Evolutionary conservation across 2,888 invertebrate genomes (phyloP).

Genomic region (Conops quadrifasciatus): DNA sequence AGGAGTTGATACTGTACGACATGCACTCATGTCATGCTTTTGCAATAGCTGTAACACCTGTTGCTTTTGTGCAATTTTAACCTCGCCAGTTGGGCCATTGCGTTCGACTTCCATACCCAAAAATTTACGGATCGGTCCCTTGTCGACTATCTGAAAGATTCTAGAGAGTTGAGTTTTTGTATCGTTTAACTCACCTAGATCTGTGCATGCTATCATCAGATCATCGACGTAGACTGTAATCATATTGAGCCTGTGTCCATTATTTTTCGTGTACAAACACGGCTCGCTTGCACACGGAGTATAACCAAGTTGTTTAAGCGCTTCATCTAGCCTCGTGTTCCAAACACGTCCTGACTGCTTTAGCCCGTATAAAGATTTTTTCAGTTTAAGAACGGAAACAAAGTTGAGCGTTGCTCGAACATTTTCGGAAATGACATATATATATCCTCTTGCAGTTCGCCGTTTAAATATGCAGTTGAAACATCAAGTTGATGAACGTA

Average conservation of each 20-base stretch:
- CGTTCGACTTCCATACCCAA: slow-evolving; percentile 38
- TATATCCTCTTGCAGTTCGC: slow-evolving; percentile 5
- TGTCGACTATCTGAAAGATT: slow-evolving; percentile 27
- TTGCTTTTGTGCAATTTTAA: not conserved
- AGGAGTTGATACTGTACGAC: slow-evolving; percentile 26
- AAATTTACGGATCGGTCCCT: slow-evolving; percentile 26
- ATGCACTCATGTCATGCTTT: not conserved
- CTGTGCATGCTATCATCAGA: slow-evolving; percentile 17
- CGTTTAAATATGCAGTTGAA: slow-evolving; percentile 7
- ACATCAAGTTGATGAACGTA: slow-evolving; percentile 13
- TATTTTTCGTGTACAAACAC: slow-evolving; percentile 31
- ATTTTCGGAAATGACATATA: not conserved
- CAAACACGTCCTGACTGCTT: slow-evolving; percentile 44
- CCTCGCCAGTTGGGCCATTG: slow-evolving; percentile 13
- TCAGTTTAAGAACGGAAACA: slow-evolving; percentile 39
- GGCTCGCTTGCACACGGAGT: slow-evolving; percentile 35
- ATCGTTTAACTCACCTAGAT: slow-evolving; percentile 21
- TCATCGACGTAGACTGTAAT: slow-evolving; percentile 6
- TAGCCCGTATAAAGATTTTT: slow-evolving; percentile 44
- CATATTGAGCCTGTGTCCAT: not conserved
- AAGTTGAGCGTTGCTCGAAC: slow-evolving; percentile 1
- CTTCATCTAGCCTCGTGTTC: slow-evolving; percentile 40
- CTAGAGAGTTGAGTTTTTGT: slow-evolving; percentile 24
- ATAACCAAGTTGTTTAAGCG: slow-evolving; percentile 37
- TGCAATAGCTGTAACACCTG: slow-evolving; percentile 7